Evolutionary conservation across 2,797 vertebrate genomes (phyloP).

Genomic region (Eupleurogrammus muticus): DNA sequence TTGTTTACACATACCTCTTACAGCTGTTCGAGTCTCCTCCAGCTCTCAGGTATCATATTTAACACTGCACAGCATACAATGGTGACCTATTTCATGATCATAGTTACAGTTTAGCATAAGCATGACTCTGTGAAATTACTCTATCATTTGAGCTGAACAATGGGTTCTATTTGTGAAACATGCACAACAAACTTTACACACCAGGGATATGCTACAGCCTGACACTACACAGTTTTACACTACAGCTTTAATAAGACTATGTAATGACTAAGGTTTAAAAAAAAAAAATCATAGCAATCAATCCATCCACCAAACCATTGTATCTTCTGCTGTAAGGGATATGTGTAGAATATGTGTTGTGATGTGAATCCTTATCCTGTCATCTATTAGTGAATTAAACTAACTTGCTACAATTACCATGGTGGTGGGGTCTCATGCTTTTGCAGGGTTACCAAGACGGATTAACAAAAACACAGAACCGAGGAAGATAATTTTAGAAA

Average conservation of each 20-base stretch:
- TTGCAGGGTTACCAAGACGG: not conserved
- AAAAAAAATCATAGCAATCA: not conserved
- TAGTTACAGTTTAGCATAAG: constrained; percentile 10
- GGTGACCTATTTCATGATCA: constrained; percentile 1
- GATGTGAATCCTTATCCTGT: constrained; percentile 63
- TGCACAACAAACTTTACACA: constrained; percentile 38
- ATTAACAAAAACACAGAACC: no score
- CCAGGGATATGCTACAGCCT: constrained; percentile 46
- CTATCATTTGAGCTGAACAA: constrained; percentile 13
- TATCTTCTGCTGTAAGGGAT: constrained; percentile 15
- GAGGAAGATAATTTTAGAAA: no score
- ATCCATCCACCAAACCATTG: not conserved
- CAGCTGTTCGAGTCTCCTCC: constrained; percentile 49
- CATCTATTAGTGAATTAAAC: constrained; percentile 66
- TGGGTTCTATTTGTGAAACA: constrained; percentile 12
- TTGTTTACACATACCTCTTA: constrained; percentile 55
- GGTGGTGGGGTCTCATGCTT: not conserved
- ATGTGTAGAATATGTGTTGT: constrained; percentile 64
- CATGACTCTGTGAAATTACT: constrained; percentile 9
- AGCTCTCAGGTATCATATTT: constrained; percentile 73
- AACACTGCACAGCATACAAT: constrained; percentile 19
- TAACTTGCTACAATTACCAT: constrained; percentile 53
- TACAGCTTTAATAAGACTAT: constrained; percentile 10
- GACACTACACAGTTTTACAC: constrained; percentile 28
- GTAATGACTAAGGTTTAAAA: no score